Percentiles rank a stretch among this genome's conserved stretches.
Evolutionary conservation across 2,888 invertebrate genomes (phyloP).

Genomic region (Arge pagana): DNA sequence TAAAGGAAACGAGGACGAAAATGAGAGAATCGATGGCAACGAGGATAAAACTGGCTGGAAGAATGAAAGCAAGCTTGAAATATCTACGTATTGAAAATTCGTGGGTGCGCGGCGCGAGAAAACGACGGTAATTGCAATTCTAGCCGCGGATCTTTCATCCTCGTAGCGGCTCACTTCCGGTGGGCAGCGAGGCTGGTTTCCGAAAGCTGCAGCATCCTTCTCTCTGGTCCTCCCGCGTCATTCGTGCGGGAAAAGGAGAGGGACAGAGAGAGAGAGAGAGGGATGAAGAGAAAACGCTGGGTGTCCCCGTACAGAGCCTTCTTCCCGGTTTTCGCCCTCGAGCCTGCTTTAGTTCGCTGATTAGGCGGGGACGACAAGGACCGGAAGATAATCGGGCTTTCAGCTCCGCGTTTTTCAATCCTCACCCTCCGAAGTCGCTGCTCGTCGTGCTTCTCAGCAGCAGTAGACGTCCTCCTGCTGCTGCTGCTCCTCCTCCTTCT

Average conservation of each 20-base stretch:
- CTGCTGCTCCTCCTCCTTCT: constrained; percentile 20
- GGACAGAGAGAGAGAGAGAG: no score
- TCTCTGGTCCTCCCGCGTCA: not conserved
- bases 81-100: no score
- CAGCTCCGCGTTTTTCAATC: constrained; percentile 48
- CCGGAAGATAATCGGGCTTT: constrained; percentile 51
- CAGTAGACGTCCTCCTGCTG: constrained; percentile 30
- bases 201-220: constrained; percentile 20
- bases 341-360: constrained; percentile 52
- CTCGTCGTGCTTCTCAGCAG: constrained; percentile 24
- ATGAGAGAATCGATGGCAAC: no score
- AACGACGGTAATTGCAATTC: no score
- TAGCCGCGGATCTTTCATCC: no score
- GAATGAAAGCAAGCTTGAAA: no score
- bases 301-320: constrained; percentile 9
- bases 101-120: no score
- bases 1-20: no score
- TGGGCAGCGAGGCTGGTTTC: constrained; percentile 35
- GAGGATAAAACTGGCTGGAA: no score
- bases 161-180: constrained; percentile 24
- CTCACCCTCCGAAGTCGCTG: constrained; percentile 32
- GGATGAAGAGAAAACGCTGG: not conserved
- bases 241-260: no score
- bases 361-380: constrained; percentile 50
- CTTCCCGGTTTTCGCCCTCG: constrained; percentile 34